Percentiles rank a stretch among this genome's conserved stretches.
Evolutionary conservation across 2,888 invertebrate species (phyloP).

Genomic region (Lasioglossum morio): DNA sequence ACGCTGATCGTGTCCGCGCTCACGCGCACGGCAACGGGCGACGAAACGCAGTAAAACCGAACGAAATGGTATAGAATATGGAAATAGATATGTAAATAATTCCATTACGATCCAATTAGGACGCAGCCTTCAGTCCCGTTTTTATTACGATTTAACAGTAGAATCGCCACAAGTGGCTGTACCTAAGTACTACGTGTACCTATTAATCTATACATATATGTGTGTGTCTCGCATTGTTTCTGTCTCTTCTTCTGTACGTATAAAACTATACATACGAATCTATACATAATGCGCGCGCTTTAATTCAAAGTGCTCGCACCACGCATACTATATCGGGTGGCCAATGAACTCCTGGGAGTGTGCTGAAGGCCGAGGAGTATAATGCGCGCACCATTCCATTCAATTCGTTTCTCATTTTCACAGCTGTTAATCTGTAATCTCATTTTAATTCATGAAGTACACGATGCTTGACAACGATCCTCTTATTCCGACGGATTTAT

Average conservation of each 20-base stretch:
- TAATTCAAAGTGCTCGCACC: slow-evolving; percentile 54
- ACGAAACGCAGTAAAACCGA: not conserved
- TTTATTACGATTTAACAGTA: slow-evolving; percentile 68
- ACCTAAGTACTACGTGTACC: slow-evolving; percentile 25
- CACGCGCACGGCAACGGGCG: not conserved
- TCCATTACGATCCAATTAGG: slow-evolving; percentile 59
- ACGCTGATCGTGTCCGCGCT: slow-evolving; percentile 12
- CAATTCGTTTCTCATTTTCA: not conserved
- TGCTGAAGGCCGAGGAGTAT: not conserved
- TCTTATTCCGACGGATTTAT: not conserved
- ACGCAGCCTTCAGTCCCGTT: slow-evolving; percentile 62
- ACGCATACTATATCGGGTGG: slow-evolving; percentile 40
- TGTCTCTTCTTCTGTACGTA: slow-evolving; percentile 71
- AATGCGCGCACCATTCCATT: not conserved
- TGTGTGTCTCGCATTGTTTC: slow-evolving; percentile 72
- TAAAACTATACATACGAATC: slow-evolving; percentile 60
- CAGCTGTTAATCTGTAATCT: not conserved
- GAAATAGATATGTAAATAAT: slow-evolving; percentile 64
- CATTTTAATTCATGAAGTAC: not conserved
- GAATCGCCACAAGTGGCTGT: slow-evolving; percentile 57
- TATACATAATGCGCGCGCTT: slow-evolving; percentile 63
- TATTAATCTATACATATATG: slow-evolving; percentile 45
- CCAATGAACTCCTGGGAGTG: slow-evolving; percentile 25
- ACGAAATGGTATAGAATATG: slow-evolving; percentile 5
- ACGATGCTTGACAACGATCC: not conserved